Percentiles rank a stretch among this genome's conserved stretches.
Conservation (phyloP, 2,113 vertebrate species). For the Falcunculus frontatus region DNA sequence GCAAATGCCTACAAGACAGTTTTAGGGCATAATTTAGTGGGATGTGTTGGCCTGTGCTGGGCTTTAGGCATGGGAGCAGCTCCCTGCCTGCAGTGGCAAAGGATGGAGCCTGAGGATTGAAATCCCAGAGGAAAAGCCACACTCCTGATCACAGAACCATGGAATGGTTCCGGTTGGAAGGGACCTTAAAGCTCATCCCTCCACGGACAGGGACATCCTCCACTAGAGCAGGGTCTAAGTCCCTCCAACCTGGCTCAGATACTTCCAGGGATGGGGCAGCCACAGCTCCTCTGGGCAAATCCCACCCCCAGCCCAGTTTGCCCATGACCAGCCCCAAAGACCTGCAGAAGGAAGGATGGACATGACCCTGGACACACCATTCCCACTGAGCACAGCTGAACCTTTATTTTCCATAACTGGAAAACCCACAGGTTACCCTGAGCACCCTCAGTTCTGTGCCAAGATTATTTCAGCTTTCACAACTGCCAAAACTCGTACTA, state of each 20-base stretch:
- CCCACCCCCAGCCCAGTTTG: neutral
- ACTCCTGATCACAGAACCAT: neutral
- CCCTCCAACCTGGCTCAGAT: neutral
- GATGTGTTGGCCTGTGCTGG: neutral
- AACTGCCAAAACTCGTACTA: neutral
- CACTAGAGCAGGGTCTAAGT: neutral
- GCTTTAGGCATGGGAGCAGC: neutral
- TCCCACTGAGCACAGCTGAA: neutral
- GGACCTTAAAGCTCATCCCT: no score
- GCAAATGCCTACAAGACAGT: neutral
- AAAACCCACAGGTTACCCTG: neutral
- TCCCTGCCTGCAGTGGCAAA: neutral
- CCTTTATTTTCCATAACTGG: neutral
- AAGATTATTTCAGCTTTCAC: neutral
- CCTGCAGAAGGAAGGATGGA: fast-evolving
- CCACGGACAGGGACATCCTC: neutral
- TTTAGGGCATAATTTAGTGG: neutral
- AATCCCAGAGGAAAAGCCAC: neutral
- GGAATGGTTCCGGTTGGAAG: neutral
- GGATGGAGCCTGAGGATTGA: neutral
- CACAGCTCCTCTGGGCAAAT: neutral
- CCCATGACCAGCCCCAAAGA: fast-evolving
- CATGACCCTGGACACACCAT: neutral
- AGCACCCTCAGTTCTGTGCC: neutral
- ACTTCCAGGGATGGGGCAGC: neutral